phyloP scores from a whole-genome alignment of 2,888 invertebrate species.

The Standfussiana lucernea region DNA sequence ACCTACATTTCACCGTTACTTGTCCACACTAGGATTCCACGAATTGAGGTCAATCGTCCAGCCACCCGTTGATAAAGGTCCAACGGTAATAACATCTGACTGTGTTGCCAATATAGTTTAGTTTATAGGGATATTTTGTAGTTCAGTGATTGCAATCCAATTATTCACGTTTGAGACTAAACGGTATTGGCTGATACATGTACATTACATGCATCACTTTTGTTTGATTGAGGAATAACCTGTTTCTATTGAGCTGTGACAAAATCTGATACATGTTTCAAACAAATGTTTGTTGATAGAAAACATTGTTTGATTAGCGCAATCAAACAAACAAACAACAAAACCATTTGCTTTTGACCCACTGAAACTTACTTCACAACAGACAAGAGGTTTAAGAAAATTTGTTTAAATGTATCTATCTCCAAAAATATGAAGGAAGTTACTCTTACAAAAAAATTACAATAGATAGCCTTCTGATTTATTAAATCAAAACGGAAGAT shows the following conservation, averaged over 20 bases:
- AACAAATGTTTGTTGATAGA: neutral
- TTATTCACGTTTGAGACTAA: conserved; percentile 24
- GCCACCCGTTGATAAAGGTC: conserved; percentile 14
- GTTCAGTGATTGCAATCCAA: conserved; percentile 18
- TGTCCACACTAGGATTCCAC: conserved; percentile 23
- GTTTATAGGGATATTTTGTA: conserved; percentile 15
- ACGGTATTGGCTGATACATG: neutral
- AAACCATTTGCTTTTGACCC: neutral
- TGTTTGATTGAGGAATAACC: neutral
- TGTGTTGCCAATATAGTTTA: conserved; percentile 5
- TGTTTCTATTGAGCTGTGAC: neutral
- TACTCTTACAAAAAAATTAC: neutral
- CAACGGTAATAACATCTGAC: conserved; percentile 33
- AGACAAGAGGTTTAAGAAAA: neutral
- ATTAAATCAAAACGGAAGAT: conserved; percentile 15
- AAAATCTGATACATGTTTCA: neutral
- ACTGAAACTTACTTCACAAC: neutral
- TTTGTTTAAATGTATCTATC: neutral
- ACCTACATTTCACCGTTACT: conserved; percentile 7
- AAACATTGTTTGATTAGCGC: neutral
- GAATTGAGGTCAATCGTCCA: conserved; percentile 42
- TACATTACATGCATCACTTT: neutral
- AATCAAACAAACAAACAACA: neutral
- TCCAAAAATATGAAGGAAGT: neutral
- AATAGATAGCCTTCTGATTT: conserved; percentile 2